phyloP scores from a whole-genome alignment of 1,140 invertebrate genomes.

The Mycetomoellerius zeteki region DNA sequence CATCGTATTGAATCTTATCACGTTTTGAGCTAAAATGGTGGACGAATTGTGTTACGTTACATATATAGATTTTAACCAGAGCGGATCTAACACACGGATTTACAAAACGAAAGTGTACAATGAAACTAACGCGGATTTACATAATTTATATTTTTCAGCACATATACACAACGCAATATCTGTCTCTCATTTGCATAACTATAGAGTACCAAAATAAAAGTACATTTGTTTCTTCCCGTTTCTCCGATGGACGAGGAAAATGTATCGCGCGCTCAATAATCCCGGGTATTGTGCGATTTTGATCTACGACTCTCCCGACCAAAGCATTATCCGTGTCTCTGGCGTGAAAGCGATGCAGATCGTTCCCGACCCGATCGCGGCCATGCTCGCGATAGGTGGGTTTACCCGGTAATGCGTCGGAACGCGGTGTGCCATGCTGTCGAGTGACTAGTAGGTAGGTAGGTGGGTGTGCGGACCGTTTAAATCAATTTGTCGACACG shows the following conservation, averaged over 20 bases:
- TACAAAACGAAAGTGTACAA: not conserved
- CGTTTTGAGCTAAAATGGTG: too few relatives aligned
- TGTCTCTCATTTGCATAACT: not conserved
- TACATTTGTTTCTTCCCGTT: constrained; percentile 9
- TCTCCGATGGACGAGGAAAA: not conserved
- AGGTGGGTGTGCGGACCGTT: constrained; percentile 71
- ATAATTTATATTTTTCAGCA: constrained; percentile 18
- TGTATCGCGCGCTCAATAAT: constrained; percentile 5
- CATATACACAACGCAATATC: not conserved
- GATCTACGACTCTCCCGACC: constrained; percentile 5
- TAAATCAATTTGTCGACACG: constrained; percentile 76
- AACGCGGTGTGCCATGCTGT: constrained; percentile 46
- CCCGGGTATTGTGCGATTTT: constrained; percentile 20
- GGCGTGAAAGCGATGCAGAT: constrained; percentile 34
- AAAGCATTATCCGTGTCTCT: constrained; percentile 11
- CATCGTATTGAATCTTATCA: too few relatives aligned
- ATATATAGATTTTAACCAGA: too few relatives aligned
- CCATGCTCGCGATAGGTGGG: constrained; percentile 35
- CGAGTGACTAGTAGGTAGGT: constrained; percentile 52
- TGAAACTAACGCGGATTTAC: not conserved
- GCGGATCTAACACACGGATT: not conserved
- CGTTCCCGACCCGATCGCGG: constrained; percentile 22
- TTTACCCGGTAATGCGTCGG: constrained; percentile 12
- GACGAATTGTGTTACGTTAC: too few relatives aligned
- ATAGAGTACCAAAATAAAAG: not conserved